Evolutionary conservation across 2,797 vertebrate genomes (phyloP).

Genomic region (Siniperca undulata): DNA sequence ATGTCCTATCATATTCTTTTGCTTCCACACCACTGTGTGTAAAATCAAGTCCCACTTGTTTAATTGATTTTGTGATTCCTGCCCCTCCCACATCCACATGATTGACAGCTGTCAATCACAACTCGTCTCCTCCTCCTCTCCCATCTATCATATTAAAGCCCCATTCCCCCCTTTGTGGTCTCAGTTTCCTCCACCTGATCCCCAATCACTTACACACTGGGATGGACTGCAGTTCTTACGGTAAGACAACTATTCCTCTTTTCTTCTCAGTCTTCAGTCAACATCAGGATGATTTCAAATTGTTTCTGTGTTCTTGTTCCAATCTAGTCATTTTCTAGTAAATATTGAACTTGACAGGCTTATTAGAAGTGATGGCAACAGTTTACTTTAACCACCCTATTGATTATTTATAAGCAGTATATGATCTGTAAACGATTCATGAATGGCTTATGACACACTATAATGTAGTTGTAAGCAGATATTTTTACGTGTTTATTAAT

Average conservation of each 20-base stretch:
- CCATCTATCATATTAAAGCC: constrained; percentile 58
- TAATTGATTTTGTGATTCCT: not conserved
- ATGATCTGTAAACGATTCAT: not conserved
- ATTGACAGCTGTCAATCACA: constrained; percentile 74
- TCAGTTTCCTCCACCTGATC: constrained; percentile 59
- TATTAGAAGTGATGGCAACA: not conserved
- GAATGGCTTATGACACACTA: not conserved
- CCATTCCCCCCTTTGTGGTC: constrained; percentile 29
- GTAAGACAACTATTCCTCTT: constrained; percentile 58
- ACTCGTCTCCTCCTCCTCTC: constrained; percentile 56
- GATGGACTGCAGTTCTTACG: constrained; percentile 77
- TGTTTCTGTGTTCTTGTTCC: not conserved
- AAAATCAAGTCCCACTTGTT: not conserved
- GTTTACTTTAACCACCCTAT: not conserved
- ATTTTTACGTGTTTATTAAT: not conserved
- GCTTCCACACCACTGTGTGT: not conserved
- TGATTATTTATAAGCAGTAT: not conserved
- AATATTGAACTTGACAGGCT: not conserved
- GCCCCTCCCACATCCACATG: constrained; percentile 54
- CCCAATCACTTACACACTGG: constrained; percentile 9
- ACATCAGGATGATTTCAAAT: not conserved
- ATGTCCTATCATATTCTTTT: not conserved
- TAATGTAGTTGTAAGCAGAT: not conserved
- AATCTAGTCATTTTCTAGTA: not conserved
- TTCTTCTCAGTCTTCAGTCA: not conserved